Conservation (phyloP, 2,113 vertebrate genomes). For the Symphodus melops region DNA sequence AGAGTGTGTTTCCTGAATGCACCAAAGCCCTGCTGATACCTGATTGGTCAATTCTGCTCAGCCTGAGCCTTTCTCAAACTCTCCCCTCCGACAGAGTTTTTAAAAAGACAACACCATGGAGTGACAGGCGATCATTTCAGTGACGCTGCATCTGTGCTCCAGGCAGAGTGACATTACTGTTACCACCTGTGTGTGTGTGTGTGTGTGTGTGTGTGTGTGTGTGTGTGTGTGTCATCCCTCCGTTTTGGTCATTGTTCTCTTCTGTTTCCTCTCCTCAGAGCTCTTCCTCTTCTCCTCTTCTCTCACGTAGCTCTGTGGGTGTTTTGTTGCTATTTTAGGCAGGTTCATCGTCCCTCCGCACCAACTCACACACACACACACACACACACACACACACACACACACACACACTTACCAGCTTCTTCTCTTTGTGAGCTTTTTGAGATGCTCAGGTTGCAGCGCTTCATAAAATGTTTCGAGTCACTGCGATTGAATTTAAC, state of each 20-base stretch:
- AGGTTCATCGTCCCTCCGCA: constrained; percentile 5
- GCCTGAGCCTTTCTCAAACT: too few relatives aligned
- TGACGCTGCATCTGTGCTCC: constrained; percentile 1
- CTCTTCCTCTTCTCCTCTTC: constrained; percentile 3
- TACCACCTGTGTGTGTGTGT: constrained; percentile 19
- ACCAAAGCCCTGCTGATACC: too few relatives aligned
- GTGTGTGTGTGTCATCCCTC: too few relatives aligned
- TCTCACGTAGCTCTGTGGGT: constrained; percentile 40
- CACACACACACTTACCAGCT: not conserved
- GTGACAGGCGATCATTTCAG: constrained; percentile 12
- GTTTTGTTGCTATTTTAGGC: constrained; percentile 51
- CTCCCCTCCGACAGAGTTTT: too few relatives aligned
- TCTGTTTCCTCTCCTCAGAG: not conserved
- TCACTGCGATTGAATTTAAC: constrained; percentile 23
- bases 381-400: too few relatives aligned
- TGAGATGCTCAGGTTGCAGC: constrained; percentile 14
- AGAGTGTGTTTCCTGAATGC: too few relatives aligned
- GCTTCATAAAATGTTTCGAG: constrained; percentile 8
- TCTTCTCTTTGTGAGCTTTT: constrained; percentile 8
- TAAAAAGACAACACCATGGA: not conserved
- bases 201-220: not conserved
- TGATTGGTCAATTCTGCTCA: too few relatives aligned
- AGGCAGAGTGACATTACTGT: constrained; percentile 19
- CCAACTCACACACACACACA: too few relatives aligned
- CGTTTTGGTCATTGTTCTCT: not conserved